These are phyloP conservation scores for Salvelinus fontinalis DNA, from an alignment of 2,113 vertebrate genomes.

Conservation along the genomic window DNA sequence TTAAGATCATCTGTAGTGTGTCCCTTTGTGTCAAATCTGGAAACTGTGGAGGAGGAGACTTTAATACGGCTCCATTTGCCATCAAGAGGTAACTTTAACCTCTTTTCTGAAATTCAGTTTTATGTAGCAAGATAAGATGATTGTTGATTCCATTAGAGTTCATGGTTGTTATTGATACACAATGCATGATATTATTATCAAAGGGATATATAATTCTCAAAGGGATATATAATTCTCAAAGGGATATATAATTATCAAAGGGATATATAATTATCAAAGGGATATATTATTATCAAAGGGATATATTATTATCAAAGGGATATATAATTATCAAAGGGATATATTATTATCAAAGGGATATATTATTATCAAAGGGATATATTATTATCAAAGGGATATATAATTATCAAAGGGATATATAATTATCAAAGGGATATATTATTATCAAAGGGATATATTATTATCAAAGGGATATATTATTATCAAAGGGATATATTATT, in stretches of 20 bases:
- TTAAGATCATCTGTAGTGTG: constrained; percentile 54
- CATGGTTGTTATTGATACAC: not conserved
- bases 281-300: too few species aligned
- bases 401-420: not conserved
- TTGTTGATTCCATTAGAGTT: not conserved
- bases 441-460: not conserved
- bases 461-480: too few species aligned
- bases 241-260: too few species aligned
- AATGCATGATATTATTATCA: not conserved
- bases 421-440: too few species aligned
- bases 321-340: too few species aligned
- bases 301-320: not conserved
- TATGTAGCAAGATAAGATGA: not conserved
- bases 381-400: too few species aligned
- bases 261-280: too few species aligned
- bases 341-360: not conserved
- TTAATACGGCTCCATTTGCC: not conserved
- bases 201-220: too few species aligned
- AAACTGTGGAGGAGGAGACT: constrained; percentile 4
- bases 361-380: too few species aligned
- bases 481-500: not conserved
- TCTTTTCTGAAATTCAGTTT: not conserved
- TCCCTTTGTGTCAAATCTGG: constrained; percentile 14
- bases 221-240: not conserved
- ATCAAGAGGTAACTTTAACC: not conserved